phyloP scores from a whole-genome alignment of 2,797 vertebrate genomes.

The Denticeps clupeoides region DNA sequence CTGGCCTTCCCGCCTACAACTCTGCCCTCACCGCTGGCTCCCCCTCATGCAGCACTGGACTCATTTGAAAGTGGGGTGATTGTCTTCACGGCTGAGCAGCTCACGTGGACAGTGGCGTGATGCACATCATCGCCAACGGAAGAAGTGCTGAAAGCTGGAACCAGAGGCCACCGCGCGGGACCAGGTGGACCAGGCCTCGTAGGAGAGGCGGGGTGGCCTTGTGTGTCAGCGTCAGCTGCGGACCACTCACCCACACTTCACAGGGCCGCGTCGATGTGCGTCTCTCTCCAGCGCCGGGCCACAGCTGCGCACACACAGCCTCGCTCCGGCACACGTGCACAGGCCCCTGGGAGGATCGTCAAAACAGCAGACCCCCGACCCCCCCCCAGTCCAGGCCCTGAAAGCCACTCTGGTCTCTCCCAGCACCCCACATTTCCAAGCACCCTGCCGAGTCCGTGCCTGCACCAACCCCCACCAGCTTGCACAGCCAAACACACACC shows the following conservation, averaged over 20 bases:
- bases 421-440: not conserved
- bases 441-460: not conserved
- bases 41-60: too few relatives aligned
- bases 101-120: not conserved
- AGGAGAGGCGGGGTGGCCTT: slow-evolving; percentile 5
- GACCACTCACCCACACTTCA: slow-evolving; percentile 20
- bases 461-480: not conserved
- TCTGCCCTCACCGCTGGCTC: too few relatives aligned
- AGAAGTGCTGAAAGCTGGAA: too few relatives aligned
- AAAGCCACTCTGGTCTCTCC: slow-evolving; percentile 2
- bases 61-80: not conserved
- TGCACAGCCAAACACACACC: slow-evolving; percentile 5
- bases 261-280: slow-evolving; percentile 20
- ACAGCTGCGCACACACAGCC: slow-evolving; percentile 28
- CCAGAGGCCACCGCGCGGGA: too few relatives aligned
- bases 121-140: too few relatives aligned
- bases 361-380: not conserved
- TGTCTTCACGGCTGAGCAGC: not conserved
- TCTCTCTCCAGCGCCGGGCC: slow-evolving; percentile 15
- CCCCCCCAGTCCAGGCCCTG: not conserved
- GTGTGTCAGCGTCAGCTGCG: not conserved
- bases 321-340: slow-evolving; percentile 24
- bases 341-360: not conserved
- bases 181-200: not conserved
- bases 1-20: slow-evolving; percentile 46